Conservation (phyloP, 2,113 vertebrate species). For the Montifringilla adamsi region DNA sequence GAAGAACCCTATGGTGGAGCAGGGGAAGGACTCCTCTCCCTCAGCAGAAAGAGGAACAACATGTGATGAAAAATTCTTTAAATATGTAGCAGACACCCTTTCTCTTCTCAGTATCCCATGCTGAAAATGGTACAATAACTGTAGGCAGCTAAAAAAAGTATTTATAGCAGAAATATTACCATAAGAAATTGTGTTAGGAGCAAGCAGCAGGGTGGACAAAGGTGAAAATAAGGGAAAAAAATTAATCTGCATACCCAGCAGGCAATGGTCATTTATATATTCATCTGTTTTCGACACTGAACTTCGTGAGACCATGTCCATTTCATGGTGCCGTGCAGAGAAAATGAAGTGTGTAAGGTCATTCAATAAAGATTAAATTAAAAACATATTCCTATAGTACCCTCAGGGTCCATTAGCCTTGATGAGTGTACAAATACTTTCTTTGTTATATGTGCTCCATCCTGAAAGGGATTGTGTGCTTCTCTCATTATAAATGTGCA, state of each 20-base stretch:
- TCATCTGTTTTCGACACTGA: slow-evolving; percentile 86
- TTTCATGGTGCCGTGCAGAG: slow-evolving; percentile 85
- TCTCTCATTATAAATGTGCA: slow-evolving; percentile 97
- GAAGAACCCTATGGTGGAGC: background rate
- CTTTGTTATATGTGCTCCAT: slow-evolving; percentile 78
- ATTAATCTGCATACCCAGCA: slow-evolving; percentile 98
- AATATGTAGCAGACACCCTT: fast-evolving
- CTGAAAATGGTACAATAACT: background rate
- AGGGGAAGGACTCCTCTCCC: background rate
- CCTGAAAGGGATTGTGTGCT: slow-evolving; percentile 82
- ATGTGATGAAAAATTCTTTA: background rate
- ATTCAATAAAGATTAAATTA: slow-evolving; percentile 87
- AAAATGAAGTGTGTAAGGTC: slow-evolving; percentile 85
- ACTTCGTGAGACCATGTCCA: slow-evolving; percentile 87
- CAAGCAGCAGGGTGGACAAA: slow-evolving; percentile 77
- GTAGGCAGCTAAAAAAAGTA: background rate
- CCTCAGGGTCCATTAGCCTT: slow-evolving; percentile 83
- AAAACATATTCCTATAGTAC: slow-evolving; percentile 84
- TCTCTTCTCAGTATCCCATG: fast-evolving
- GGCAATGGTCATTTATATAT: slow-evolving; percentile 90
- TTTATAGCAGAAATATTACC: background rate
- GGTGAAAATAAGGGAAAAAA: slow-evolving; percentile 81
- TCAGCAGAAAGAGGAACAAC: background rate
- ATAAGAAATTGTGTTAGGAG: slow-evolving; percentile 37
- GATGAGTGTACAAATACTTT: slow-evolving; percentile 84